phyloP scores from a whole-genome alignment of 1,140 invertebrate genomes.

The Temnothorax longispinosus region DNA sequence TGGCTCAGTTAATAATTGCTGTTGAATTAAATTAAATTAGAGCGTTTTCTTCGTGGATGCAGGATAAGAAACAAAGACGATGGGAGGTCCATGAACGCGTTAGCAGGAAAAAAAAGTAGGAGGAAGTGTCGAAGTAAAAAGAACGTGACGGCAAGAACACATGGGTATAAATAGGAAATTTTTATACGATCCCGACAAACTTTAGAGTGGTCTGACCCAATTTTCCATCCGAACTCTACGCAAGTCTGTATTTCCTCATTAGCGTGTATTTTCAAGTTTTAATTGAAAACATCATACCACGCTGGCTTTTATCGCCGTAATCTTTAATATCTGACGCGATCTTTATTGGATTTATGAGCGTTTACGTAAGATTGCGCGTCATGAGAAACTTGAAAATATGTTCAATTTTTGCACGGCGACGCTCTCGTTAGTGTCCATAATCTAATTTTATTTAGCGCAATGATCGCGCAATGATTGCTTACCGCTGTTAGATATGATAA shows the following conservation, averaged over 20 bases:
- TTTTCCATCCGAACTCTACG: slow-evolving; percentile 25
- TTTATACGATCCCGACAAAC: slow-evolving; percentile 11
- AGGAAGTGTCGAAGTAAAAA: background rate
- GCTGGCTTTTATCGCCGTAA: background rate
- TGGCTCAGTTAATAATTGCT: slow-evolving; percentile 44
- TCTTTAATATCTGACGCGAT: background rate
- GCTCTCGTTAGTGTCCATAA: background rate
- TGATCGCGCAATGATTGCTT: background rate
- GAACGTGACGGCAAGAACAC: background rate
- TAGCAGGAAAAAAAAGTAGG: background rate
- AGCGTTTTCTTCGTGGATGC: background rate
- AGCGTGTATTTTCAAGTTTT: slow-evolving; percentile 50
- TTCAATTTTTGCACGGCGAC: background rate
- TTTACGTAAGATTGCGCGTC: background rate
- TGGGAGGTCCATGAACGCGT: background rate
- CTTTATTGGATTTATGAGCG: background rate
- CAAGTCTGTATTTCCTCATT: slow-evolving; percentile 42
- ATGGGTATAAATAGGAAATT: background rate
- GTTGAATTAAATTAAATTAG: slow-evolving; percentile 36
- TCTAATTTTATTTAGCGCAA: background rate
- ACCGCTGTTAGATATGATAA: background rate
- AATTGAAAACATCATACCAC: slow-evolving; percentile 45
- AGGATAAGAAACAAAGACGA: background rate
- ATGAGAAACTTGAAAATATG: background rate
- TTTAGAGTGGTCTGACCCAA: slow-evolving; percentile 26